phyloP scores from a whole-genome alignment of 2,797 vertebrate genomes.

The Oreonectes daqikongensis region DNA sequence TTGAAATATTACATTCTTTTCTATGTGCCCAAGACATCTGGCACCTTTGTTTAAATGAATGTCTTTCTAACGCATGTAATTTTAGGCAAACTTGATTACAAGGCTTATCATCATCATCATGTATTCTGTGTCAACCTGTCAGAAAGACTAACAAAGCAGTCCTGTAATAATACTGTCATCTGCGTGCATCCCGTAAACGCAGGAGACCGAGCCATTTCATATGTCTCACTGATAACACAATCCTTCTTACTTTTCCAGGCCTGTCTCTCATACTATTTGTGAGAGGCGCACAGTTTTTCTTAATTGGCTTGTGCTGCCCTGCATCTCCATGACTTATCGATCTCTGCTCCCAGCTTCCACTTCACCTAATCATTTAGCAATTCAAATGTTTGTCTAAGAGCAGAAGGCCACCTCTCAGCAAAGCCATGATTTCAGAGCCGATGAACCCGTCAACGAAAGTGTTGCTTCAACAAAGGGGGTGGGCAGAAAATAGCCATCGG shows the following conservation, averaged over 20 bases:
- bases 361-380: conserved; percentile 67
- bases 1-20: neutral
- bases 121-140: conserved; percentile 38
- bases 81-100: neutral
- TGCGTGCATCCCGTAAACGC: conserved; percentile 4
- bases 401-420: conserved; percentile 43
- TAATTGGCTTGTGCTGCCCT: conserved; percentile 63
- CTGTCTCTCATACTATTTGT: conserved; percentile 58
- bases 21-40: conserved; percentile 3
- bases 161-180: conserved; percentile 32
- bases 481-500: conserved; percentile 67
- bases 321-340: conserved; percentile 67
- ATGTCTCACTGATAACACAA: neutral
- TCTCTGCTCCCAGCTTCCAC: conserved; percentile 62
- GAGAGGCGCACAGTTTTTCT: conserved; percentile 54
- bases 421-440: conserved; percentile 7
- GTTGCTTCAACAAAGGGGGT: conserved; percentile 63
- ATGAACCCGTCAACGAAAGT: conserved; percentile 59
- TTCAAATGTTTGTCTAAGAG: conserved; percentile 50
- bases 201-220: neutral
- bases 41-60: conserved; percentile 20
- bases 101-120: conserved; percentile 43
- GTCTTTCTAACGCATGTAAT: conserved; percentile 18
- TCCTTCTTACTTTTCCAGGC: neutral
- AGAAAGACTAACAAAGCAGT: conserved; percentile 15